Evolutionary conservation across 30 jellyfish, hydroid and myxozoan genomes (phyloP).

Genomic region (Morbakka virulenta): DNA sequence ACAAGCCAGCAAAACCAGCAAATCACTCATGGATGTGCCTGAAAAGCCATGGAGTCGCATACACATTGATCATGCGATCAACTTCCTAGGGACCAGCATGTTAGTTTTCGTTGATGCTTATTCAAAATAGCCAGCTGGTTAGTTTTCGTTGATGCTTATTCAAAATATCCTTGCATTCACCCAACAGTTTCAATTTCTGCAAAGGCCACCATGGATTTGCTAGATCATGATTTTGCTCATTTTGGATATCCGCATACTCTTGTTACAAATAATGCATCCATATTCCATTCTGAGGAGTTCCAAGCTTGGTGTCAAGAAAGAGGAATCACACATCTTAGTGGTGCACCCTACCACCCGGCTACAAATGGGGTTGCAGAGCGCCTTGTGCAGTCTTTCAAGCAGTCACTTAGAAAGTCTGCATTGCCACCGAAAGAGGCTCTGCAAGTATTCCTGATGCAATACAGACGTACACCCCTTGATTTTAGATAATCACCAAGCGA

Average conservation of each 20-base stretch:
- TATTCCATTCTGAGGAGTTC: no score
- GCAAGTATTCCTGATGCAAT: constrained; percentile 3
- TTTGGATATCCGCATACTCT: constrained; percentile 14
- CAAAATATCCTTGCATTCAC: no score
- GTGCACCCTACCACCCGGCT: no score
- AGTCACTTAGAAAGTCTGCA: background rate
- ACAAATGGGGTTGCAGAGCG: no score
- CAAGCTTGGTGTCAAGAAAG: background rate
- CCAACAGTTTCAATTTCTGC: no score
- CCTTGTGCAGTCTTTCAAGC: background rate
- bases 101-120: constrained; percentile 19
- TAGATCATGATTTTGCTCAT: constrained; percentile 20
- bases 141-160: background rate
- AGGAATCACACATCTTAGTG: no score
- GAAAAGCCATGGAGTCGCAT: constrained; percentile 24
- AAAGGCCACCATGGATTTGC: no score
- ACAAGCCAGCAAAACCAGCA: constrained; percentile 2
- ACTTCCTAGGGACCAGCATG: constrained; percentile 13
- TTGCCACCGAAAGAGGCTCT: background rate
- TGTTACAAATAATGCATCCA: constrained; percentile 17
- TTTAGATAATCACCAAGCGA: constrained; percentile 1
- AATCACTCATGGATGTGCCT: constrained; percentile 17
- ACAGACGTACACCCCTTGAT: constrained; percentile 9
- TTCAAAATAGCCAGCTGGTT: constrained; percentile 18
- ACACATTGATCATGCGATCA: constrained; percentile 23